Evolutionary conservation across 2,113 vertebrate genomes (phyloP).

Genomic region (Hiodon alosoides): DNA sequence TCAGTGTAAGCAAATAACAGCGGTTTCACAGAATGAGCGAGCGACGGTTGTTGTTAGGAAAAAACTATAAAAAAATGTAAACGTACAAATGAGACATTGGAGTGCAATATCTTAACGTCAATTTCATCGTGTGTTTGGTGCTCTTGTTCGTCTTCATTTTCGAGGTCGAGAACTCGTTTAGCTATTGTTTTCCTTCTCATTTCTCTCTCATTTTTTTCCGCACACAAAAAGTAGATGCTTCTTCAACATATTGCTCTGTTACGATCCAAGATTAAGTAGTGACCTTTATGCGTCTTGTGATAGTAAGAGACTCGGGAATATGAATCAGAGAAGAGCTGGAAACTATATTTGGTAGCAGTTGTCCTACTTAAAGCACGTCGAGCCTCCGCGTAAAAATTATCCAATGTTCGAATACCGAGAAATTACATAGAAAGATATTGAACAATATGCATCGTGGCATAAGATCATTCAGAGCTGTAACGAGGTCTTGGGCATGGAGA

Average conservation of each 20-base stretch:
- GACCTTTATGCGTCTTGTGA: too few species aligned
- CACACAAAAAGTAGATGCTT: slow-evolving; percentile 22
- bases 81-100: slow-evolving; percentile 35
- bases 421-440: slow-evolving; percentile 14
- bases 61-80: neutral
- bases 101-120: slow-evolving; percentile 26
- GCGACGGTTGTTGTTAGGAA: too few species aligned
- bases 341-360: slow-evolving; percentile 21
- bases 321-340: slow-evolving; percentile 12
- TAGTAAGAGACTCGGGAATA: too few species aligned
- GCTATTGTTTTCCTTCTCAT: slow-evolving; percentile 53
- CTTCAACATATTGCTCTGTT: slow-evolving; percentile 35
- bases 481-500: neutral
- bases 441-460: slow-evolving; percentile 22
- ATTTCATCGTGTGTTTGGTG: slow-evolving; percentile 33
- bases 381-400: slow-evolving; percentile 5
- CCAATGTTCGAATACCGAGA: slow-evolving; percentile 12
- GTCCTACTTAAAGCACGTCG: slow-evolving; percentile 9
- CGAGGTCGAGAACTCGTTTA: slow-evolving; percentile 47
- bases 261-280: slow-evolving; percentile 23
- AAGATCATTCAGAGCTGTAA: slow-evolving; percentile 11
- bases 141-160: slow-evolving; percentile 28
- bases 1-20: slow-evolving; percentile 30
- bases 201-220: slow-evolving; percentile 35
- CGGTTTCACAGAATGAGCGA: slow-evolving; percentile 18